Percentiles rank a stretch among this genome's conserved stretches.
These are phyloP conservation scores for Diaperis boleti DNA, from an alignment of 2,888 invertebrate genomes.

Conservation along the genomic window DNA sequence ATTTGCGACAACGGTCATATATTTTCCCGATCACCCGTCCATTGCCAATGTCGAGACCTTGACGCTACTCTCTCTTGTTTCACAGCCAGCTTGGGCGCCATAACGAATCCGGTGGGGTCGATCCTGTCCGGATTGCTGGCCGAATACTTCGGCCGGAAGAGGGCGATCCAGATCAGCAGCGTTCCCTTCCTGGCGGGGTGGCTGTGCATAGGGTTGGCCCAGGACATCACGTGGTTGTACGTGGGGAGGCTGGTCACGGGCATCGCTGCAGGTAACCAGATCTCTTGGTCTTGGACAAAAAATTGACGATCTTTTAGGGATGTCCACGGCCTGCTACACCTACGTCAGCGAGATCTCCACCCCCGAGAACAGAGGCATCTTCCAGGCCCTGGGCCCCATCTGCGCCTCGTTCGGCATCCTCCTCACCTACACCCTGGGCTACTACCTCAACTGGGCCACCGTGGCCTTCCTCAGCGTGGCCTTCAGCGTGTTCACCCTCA, in stretches of 20 bases:
- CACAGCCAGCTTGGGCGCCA: conserved; percentile 78
- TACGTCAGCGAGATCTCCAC: conserved; percentile 79
- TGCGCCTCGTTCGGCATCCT: conserved; percentile 80
- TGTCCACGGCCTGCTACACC: conserved; percentile 77
- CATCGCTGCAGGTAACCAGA: conserved; percentile 74
- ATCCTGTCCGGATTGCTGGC: conserved; percentile 77
- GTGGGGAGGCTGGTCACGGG: conserved; percentile 78
- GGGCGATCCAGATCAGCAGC: conserved; percentile 76
- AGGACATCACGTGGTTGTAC: conserved; percentile 73
- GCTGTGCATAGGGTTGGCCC: conserved; percentile 76
- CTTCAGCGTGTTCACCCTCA: conserved; percentile 70
- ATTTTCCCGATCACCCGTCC: conserved; percentile 8
- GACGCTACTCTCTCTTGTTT: conserved; percentile 45
- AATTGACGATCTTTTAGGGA: conserved; percentile 67
- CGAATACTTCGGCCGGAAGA: conserved; percentile 74
- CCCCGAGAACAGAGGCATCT: conserved; percentile 75
- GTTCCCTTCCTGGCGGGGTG: conserved; percentile 78
- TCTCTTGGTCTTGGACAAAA: neutral
- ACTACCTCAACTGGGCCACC: conserved; percentile 75
- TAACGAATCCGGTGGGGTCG: conserved; percentile 79
- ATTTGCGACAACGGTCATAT: conserved; percentile 17
- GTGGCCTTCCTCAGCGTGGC: conserved; percentile 75
- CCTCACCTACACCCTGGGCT: conserved; percentile 76
- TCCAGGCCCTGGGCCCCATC: conserved; percentile 78
- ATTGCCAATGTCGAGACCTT: conserved; percentile 32